Percentiles rank a stretch among this genome's conserved stretches.
phyloP scores from a whole-genome alignment of 1,140 invertebrate species.

The Zaprionus kolodkinae region DNA sequence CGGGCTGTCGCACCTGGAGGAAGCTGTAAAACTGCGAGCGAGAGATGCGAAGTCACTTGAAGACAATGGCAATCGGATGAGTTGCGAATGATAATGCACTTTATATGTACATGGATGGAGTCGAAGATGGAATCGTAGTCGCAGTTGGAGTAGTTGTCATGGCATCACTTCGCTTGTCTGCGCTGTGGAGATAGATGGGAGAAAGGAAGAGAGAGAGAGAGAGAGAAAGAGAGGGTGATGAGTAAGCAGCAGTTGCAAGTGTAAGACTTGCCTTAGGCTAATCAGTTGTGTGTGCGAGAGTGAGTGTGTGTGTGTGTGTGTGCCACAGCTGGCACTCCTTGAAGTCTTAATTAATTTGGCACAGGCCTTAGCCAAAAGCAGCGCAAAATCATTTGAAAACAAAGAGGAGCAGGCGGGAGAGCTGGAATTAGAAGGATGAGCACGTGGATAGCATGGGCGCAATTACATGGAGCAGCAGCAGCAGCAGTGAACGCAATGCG shows the following conservation, averaged over 20 bases:
- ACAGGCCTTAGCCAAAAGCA: constrained; percentile 49
- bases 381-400: constrained; percentile 67
- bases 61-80: constrained; percentile 81
- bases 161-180: constrained; percentile 1
- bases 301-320: constrained; percentile 18
- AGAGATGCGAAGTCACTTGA: constrained; percentile 32
- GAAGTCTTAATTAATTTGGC: constrained; percentile 73
- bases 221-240: constrained; percentile 18
- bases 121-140: neutral
- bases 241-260: constrained; percentile 36
- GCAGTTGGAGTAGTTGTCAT: constrained; percentile 8
- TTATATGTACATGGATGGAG: neutral
- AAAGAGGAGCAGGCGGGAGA: neutral
- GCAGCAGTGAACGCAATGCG: constrained; percentile 75
- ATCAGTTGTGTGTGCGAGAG: constrained; percentile 25
- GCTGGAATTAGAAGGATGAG: neutral
- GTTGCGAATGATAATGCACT: constrained; percentile 77
- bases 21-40: constrained; percentile 56
- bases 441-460: constrained; percentile 4
- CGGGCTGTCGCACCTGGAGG: neutral
- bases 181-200: constrained; percentile 29
- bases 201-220: constrained; percentile 7
- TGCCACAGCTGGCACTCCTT: constrained; percentile 42
- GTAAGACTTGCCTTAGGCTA: constrained; percentile 36
- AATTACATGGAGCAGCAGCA: constrained; percentile 51